Base-by-base conservation (phyloP, 2,888 invertebrate genomes). In the Lasioglossum morio region DNA sequence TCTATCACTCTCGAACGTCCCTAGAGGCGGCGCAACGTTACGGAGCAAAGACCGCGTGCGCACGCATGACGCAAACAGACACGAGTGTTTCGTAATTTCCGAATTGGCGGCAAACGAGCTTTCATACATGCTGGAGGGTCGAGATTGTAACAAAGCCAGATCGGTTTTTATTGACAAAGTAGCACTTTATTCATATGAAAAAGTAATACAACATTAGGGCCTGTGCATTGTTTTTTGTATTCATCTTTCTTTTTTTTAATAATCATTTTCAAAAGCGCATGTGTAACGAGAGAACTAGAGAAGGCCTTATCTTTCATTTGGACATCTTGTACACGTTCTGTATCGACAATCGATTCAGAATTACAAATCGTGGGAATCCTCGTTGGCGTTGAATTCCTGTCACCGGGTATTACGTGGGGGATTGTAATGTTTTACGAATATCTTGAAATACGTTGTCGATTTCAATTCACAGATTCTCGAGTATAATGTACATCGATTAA, bases 101-200 rank as follows among this genome's bases (percentile, higher is more conserved):
- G 53, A 69, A 57, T 16, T 60, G 57, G 72, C 81, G 78, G 72
- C 69, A 81, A 81, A 57, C 23, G 16, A 30, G 43, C 7, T 53
- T 53, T 37, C 8, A 27, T 7, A 57, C 27, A 23, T 10, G 8
- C 37, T 3, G 27, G 4, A 30, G n/a, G 23, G 12, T 7, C 23
- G 16, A 70, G 74, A 27, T 48, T 40, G 46, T 72, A 53, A 81
- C 7, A 66, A 30, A 4, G 60, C 4, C 16, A n/a, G 46, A 43
- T 34, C 37, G 4, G 0, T 23, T 69, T 87, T 92, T 94, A 93
- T 95, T 92, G 94, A 95, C 94, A 95, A 95, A 95, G 94, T 95
- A 95, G 94, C 93, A 94, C 92, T 95, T 94, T 95, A 94, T 94
- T 94, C 84, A 91, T 93, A 92, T 94, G 93, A 94, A 94, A 95